A percentile compares a stretch with the other conserved stretches of the same genome.
Conservation (phyloP, 2,888 invertebrate genomes). For the Ryuthela nishihirai region DNA sequence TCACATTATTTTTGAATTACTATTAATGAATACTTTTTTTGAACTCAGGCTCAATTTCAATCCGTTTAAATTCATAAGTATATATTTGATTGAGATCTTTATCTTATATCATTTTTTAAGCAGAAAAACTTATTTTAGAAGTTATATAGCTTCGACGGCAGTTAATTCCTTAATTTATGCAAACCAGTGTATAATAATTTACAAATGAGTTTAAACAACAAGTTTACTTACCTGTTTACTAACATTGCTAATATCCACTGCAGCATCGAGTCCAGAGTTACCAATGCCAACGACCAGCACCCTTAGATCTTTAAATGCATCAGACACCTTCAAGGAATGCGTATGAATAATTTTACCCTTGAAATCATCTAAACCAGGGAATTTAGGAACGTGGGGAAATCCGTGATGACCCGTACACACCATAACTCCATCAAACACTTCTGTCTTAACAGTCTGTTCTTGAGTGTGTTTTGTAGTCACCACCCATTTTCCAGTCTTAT, state of each 20-base stretch:
- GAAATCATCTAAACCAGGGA: constrained; percentile 50
- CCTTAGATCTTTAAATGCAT: constrained; percentile 45
- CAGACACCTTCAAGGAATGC: constrained; percentile 40
- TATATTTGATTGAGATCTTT: too few relatives aligned
- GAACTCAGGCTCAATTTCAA: too few relatives aligned
- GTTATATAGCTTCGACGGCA: too few relatives aligned
- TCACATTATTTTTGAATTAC: too few relatives aligned
- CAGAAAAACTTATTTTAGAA: too few relatives aligned
- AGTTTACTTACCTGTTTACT: constrained; percentile 45
- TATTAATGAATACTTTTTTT: too few relatives aligned
- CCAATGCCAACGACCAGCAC: constrained; percentile 55
- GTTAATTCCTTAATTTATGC: too few relatives aligned
- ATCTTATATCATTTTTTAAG: too few relatives aligned
- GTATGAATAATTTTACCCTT: constrained; percentile 42
- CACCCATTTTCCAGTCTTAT: constrained; percentile 29
- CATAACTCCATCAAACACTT: constrained; percentile 51
- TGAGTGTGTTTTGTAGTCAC: constrained; percentile 4
- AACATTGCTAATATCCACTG: constrained; percentile 48
- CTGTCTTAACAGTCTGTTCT: not conserved
- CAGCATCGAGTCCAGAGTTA: constrained; percentile 52
- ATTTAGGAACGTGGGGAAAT: constrained; percentile 49
- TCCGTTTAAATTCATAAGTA: too few relatives aligned
- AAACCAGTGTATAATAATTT: too few relatives aligned
- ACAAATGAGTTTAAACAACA: too few relatives aligned
- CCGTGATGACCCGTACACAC: constrained; percentile 54